Conservation (phyloP, 2,797 vertebrate genomes). For the Australoheros facetus region DNA sequence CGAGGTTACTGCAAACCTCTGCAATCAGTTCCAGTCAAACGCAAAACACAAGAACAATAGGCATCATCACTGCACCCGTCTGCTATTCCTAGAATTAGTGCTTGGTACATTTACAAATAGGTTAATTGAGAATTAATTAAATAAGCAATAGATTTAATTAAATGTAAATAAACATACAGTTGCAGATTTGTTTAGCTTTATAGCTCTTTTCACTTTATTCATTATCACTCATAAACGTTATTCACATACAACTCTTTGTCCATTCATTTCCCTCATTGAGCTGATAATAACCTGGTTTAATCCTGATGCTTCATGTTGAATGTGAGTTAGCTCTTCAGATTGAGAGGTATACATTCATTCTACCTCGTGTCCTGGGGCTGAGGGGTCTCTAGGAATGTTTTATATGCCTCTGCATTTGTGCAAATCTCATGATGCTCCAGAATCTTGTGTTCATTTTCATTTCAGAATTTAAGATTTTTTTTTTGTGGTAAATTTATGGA, state of each 20-base stretch:
- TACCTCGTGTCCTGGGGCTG: rapidly evolving
- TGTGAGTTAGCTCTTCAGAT: not conserved
- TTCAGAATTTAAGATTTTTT: not conserved
- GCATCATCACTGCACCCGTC: not conserved
- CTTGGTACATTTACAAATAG: not conserved
- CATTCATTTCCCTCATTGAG: too few species aligned
- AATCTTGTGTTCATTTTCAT: not conserved
- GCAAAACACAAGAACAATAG: not conserved
- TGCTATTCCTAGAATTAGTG: not conserved
- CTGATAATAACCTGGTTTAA: too few species aligned
- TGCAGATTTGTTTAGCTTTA: not conserved
- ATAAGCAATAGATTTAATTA: not conserved
- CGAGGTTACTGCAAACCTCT: not conserved
- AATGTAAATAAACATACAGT: not conserved
- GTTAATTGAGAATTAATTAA: not conserved
- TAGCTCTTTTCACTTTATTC: not conserved
- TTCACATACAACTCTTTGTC: too few species aligned
- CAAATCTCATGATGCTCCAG: not conserved
- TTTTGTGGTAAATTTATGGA: not conserved
- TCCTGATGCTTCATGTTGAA: too few species aligned
- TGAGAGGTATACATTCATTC: not conserved
- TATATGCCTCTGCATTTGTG: not conserved
- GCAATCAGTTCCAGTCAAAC: not conserved
- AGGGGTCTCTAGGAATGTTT: rapidly evolving
- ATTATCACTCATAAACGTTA: not conserved